These are phyloP conservation scores for Pollimyrus isidori DNA, from an alignment of 2,113 vertebrate genomes.

Conservation along the genomic window DNA sequence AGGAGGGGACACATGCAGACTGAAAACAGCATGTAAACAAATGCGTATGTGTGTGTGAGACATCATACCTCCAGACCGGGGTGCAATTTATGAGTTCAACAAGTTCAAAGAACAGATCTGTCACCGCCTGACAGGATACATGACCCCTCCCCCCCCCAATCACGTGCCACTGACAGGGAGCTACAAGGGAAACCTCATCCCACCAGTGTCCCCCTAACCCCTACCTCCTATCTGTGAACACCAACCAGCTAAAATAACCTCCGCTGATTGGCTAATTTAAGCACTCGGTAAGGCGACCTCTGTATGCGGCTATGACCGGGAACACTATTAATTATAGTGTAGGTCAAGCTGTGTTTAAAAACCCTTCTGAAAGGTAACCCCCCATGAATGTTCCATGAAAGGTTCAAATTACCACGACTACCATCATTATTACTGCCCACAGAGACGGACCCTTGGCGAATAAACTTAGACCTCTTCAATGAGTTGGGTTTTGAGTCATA, in stretches of 20 bases:
- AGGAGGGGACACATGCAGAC: neutral
- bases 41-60: neutral
- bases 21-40: neutral
- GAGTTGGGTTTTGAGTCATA: neutral
- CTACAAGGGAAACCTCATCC: constrained; percentile 14
- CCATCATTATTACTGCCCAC: neutral
- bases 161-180: constrained; percentile 9
- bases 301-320: neutral
- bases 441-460: neutral
- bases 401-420: neutral
- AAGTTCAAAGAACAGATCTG: constrained; percentile 26
- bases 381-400: neutral
- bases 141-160: neutral
- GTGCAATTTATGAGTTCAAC: constrained; percentile 17
- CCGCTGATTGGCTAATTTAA: neutral
- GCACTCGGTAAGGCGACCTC: neutral
- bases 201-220: neutral
- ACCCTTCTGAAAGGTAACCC: neutral
- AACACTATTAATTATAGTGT: neutral
- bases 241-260: neutral
- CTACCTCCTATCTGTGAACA: neutral
- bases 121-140: neutral
- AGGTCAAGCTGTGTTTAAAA: constrained; percentile 3
- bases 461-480: neutral
- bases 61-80: constrained; percentile 13